These are phyloP conservation scores for Corbicula japonica DNA, from an alignment of 2,888 invertebrate species.

Conservation along the genomic window DNA sequence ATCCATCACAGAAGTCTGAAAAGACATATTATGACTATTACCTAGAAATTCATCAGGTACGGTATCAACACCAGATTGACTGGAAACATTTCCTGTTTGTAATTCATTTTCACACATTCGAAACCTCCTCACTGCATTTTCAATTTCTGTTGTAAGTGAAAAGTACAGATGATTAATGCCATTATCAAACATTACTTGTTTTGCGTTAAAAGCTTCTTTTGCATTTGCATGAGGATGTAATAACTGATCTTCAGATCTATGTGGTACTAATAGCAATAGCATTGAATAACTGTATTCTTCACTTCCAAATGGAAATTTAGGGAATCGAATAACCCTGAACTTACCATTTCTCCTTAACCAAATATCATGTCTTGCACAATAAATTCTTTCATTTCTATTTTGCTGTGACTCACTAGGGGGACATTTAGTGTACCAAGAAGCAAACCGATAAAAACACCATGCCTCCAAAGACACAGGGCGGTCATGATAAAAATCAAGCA, in stretches of 20 bases:
- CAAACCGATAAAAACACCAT: constrained; percentile 19
- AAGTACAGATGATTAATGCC: constrained; percentile 5
- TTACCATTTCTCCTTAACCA: constrained; percentile 22
- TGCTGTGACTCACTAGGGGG: neutral
- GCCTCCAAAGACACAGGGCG: constrained; percentile 26
- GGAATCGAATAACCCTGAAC: constrained; percentile 17
- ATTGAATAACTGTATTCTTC: constrained; percentile 34
- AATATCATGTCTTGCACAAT: neutral
- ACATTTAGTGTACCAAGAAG: constrained; percentile 31
- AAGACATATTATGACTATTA: neutral
- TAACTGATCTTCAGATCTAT: constrained; percentile 15
- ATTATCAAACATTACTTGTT: neutral
- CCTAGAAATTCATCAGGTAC: neutral
- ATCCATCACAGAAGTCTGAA: no score
- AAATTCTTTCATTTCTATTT: neutral
- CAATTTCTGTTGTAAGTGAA: constrained; percentile 30
- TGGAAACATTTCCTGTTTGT: neutral
- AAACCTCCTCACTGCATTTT: constrained; percentile 24
- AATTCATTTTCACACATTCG: constrained; percentile 20
- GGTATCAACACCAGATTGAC: neutral
- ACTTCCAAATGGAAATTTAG: constrained; percentile 17
- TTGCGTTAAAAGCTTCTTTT: constrained; percentile 27
- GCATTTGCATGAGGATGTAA: constrained; percentile 6
- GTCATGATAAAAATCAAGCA: constrained; percentile 36
- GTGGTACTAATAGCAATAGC: constrained; percentile 33